A percentile compares a stretch with the other conserved stretches of the same genome.
Evolutionary conservation across 92 coral and sea anemone genomes (phyloP).

Genomic region (Siderastrea siderea): DNA sequence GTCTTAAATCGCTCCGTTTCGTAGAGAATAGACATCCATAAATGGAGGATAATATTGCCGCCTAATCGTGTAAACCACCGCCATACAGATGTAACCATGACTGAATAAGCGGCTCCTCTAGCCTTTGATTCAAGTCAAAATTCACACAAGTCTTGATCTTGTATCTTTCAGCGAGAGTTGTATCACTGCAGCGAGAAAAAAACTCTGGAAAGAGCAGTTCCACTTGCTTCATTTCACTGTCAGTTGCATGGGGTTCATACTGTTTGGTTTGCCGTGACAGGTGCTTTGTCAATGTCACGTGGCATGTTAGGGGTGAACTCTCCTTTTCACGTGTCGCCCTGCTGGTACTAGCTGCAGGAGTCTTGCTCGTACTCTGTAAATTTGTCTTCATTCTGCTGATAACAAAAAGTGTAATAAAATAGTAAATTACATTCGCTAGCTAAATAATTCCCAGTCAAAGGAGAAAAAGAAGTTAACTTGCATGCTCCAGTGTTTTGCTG

Average conservation of each 20-base stretch:
- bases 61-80: not conserved
- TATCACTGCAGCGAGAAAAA: not conserved
- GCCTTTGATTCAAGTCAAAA: not conserved
- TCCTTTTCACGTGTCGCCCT: not conserved
- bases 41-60: no score
- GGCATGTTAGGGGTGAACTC: not conserved
- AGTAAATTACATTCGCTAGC: no score
- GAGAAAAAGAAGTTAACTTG: no score
- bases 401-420: no score
- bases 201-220: not conserved
- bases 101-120: not conserved
- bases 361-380: not conserved
- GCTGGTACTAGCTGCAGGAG: not conserved
- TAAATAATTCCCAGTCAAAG: no score
- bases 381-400: not conserved
- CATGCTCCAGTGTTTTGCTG: no score
- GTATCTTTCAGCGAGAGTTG: not conserved
- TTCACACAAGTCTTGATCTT: not conserved
- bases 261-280: not conserved
- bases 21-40: no score
- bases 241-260: no score
- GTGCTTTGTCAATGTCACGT: not conserved
- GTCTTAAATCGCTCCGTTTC: no score
- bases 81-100: not conserved
- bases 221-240: not conserved